A percentile compares a stretch with the other conserved stretches of the same genome.
Evolutionary conservation across 2,113 vertebrate species (phyloP).

Genomic region (Platichthys stellatus): DNA sequence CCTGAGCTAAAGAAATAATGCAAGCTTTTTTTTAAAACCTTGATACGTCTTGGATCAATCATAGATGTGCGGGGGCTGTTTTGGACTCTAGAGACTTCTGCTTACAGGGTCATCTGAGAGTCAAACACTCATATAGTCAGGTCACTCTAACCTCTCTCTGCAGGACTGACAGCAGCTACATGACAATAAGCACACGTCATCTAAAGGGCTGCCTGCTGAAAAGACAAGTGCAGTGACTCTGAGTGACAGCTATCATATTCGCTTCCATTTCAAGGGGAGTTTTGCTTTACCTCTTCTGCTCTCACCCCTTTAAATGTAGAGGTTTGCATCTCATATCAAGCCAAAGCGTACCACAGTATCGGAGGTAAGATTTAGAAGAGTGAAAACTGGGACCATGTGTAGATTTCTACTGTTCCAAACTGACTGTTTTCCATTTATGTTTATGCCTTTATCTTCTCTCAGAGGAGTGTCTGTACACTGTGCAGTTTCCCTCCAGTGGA

Average conservation of each 20-base stretch:
- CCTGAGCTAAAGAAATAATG: neutral
- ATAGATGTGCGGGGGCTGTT: conserved; percentile 14
- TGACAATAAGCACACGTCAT: conserved; percentile 41
- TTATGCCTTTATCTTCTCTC: neutral
- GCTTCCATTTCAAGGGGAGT: conserved; percentile 28
- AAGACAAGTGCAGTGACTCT: conserved; percentile 37
- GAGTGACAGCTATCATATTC: conserved; percentile 47
- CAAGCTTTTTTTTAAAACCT: neutral
- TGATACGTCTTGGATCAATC: conserved; percentile 31
- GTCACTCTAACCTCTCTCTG: conserved; percentile 49
- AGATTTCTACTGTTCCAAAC: neutral
- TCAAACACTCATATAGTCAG: conserved; percentile 37
- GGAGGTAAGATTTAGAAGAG: neutral
- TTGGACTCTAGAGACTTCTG: conserved; percentile 13
- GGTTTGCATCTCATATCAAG: neutral
- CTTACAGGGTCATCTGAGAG: conserved; percentile 39
- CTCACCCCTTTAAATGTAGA: conserved; percentile 3
- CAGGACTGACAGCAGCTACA: conserved; percentile 38
- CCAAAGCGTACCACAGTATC: neutral
- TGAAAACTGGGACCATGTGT: neutral
- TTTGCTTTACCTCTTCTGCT: neutral
- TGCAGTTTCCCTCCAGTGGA: conserved; percentile 5
- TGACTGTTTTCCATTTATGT: neutral
- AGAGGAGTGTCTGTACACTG: neutral
- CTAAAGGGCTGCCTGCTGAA: conserved; percentile 12